Base-by-base conservation (phyloP, 2,888 invertebrate species). In the Dasysyrphus albostriatus region DNA sequence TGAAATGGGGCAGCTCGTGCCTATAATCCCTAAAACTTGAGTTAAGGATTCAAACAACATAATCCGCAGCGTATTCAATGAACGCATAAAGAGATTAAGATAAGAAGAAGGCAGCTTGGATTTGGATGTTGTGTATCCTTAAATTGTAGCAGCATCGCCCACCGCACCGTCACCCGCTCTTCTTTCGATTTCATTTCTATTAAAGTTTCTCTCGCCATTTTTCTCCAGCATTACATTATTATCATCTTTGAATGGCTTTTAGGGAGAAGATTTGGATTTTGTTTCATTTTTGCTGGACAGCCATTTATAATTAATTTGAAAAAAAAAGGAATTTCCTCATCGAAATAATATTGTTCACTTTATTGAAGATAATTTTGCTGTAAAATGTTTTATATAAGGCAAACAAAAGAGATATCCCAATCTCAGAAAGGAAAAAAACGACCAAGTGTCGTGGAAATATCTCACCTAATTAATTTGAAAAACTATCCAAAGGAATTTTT, bases 1-100 rank as follows among this genome's bases (percentile, higher is more conserved):
- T 29, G 54, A 29, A 12, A 14, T 29, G 14, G 14, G 29, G 54
- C 4, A 3, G 58, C 32, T 58, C n/a, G 34, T 56, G 10, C 24
- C 19, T 54, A 24, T 65, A 65, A 67, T 39, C 56, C 76, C 42
- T 12, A 82, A 65, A 32, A 34, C 47, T 32, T 47, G 39, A 44
- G 44, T n/a, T n/a, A 42, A 44, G n/a, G n/a, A 44, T n/a, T 44
- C 44, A 44, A 44, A n/a, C n/a, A 77, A 73, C 72, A 77, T 77
- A 77, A 72, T 82, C 67, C 14, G 29, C 34, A 72, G 65, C 34
- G 51, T 61, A 56, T 81, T 81, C 74, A 75, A 63, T 75, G 81
- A 75, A 69, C 81, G 44, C 70, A 82, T 82, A 76, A 77, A 82
- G 44, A 76, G 76, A 70, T 76, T 65, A 49, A 58, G 72, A 82